These are phyloP conservation scores for Tholera decimalis DNA, from an alignment of 2,888 invertebrate species.

Conservation along the genomic window DNA sequence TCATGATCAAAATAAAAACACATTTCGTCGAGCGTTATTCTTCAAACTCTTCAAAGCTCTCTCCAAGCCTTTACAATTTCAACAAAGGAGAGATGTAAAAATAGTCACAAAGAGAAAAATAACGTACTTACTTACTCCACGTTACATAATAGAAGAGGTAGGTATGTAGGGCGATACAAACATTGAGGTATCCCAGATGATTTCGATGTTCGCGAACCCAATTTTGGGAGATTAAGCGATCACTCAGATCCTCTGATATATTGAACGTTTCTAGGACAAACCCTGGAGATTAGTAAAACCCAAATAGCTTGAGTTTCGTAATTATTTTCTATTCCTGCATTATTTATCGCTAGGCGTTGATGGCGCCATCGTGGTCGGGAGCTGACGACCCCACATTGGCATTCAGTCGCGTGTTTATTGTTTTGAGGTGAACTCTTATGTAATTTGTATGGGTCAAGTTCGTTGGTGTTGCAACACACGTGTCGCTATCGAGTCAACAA, in stretches of 20 bases:
- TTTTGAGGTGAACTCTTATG: constrained; percentile 62
- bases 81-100: constrained; percentile 52
- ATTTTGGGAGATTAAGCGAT: constrained; percentile 70
- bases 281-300: constrained; percentile 64
- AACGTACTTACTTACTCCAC: constrained; percentile 20
- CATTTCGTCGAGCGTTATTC: constrained; percentile 28
- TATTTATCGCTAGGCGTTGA: constrained; percentile 55
- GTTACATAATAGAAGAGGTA: constrained; percentile 59
- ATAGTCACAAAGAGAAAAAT: constrained; percentile 42
- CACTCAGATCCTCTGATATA: constrained; percentile 52
- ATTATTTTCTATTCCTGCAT: constrained; percentile 60
- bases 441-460: constrained; percentile 61
- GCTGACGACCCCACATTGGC: constrained; percentile 49
- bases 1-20: constrained; percentile 38
- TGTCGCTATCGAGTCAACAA: constrained; percentile 33
- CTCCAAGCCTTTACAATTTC: constrained; percentile 34
- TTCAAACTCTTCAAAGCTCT: constrained; percentile 26
- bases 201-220: constrained; percentile 55
- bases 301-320: constrained; percentile 62
- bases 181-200: constrained; percentile 55
- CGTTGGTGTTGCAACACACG: constrained; percentile 47
- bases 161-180: constrained; percentile 62
- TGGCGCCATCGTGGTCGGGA: constrained; percentile 43
- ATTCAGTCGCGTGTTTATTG: constrained; percentile 57
- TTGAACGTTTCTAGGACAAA: constrained; percentile 68